Evolutionary conservation across 2,113 vertebrate species (phyloP).

Genomic region (Condylura cristata): DNA sequence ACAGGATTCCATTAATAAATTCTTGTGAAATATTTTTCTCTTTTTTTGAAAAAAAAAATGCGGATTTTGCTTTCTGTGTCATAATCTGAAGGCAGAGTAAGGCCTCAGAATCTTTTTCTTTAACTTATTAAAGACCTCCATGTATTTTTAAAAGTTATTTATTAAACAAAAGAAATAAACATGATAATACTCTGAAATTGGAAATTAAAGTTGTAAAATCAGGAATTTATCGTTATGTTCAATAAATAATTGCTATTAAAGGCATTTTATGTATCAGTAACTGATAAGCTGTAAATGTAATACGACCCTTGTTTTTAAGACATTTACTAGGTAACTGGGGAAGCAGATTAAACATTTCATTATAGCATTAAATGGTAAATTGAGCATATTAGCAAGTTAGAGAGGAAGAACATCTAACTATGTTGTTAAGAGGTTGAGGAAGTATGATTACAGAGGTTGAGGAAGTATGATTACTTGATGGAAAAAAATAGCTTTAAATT

Average conservation of each 20-base stretch:
- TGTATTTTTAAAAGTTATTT: background rate
- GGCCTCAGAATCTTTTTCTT: conserved; percentile 11
- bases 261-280: background rate
- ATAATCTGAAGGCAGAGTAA: conserved; percentile 19
- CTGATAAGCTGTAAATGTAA: background rate
- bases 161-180: conserved; percentile 3
- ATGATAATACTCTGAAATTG: conserved; percentile 37
- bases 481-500: conserved; percentile 15
- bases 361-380: conserved; percentile 34
- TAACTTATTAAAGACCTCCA: background rate
- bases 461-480: background rate
- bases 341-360: conserved; percentile 20
- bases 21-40: conserved; percentile 22
- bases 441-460: background rate
- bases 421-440: background rate
- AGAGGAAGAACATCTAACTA: background rate
- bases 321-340: conserved; percentile 15
- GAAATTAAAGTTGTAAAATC: conserved; percentile 33
- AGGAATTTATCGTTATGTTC: conserved; percentile 23
- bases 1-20: background rate
- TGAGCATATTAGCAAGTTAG: background rate
- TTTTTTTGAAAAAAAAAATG: conserved; percentile 34
- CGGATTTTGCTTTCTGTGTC: conserved; percentile 24
- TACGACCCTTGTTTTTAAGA: conserved; percentile 30
- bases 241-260: conserved; percentile 38